Percentiles rank a stretch among this genome's conserved stretches.
phyloP scores from a whole-genome alignment of 2,797 vertebrate species.

The Cirrhinus molitorella region DNA sequence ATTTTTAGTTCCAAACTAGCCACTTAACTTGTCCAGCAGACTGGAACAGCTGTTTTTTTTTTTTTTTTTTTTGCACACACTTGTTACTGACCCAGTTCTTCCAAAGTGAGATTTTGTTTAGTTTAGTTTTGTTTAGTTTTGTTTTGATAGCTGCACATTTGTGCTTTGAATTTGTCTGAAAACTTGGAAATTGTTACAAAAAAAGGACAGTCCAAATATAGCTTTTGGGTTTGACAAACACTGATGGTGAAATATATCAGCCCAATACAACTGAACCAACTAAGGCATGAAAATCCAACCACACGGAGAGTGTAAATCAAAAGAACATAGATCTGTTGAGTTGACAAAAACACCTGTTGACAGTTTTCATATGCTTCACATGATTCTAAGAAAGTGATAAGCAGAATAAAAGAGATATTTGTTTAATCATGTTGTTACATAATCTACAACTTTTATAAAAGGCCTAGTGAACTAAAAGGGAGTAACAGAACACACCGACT shows the following conservation, averaged over 20 bases:
- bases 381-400: neutral
- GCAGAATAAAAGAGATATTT: neutral
- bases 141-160: neutral
- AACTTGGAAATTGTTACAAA: neutral
- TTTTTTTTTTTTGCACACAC: no score
- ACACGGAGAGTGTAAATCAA: neutral
- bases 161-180: neutral
- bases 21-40: constrained; percentile 31
- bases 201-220: neutral
- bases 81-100: constrained; percentile 50
- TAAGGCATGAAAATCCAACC: neutral
- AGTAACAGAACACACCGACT: constrained; percentile 5
- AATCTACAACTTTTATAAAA: neutral
- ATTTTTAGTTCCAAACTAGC: constrained; percentile 25
- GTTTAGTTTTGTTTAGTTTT: neutral
- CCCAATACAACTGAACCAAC: neutral
- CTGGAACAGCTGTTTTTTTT: constrained; percentile 39
- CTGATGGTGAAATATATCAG: neutral
- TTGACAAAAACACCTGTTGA: neutral
- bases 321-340: neutral
- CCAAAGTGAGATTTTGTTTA: constrained; percentile 14
- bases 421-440: neutral
- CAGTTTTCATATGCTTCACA: neutral
- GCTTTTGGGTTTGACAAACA: neutral
- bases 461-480: neutral